These are phyloP conservation scores for Melanargia galathea DNA, from an alignment of 2,888 invertebrate species.

Conservation along the genomic window DNA sequence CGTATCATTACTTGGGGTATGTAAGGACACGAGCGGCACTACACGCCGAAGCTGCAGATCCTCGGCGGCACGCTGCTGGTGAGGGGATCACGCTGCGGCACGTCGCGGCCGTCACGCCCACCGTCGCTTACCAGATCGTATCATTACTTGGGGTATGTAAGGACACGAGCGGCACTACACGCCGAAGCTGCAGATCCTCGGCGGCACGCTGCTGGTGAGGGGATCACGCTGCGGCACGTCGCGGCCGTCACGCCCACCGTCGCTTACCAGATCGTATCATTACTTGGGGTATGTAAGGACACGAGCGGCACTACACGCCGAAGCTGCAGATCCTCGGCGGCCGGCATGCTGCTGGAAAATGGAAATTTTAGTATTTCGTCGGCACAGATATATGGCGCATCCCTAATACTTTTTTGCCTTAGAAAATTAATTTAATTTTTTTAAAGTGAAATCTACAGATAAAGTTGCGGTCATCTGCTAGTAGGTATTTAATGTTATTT, in stretches of 20 bases:
- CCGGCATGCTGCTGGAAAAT: constrained; percentile 65
- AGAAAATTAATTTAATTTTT: no score
- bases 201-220: constrained; percentile 63
- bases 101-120: constrained; percentile 63
- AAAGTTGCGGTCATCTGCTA: no score
- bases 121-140: constrained; percentile 71
- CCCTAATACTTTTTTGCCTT: no score
- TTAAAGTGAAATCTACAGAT: no score
- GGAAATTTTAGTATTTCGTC: constrained; percentile 65
- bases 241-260: constrained; percentile 66
- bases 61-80: constrained; percentile 63
- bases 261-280: constrained; percentile 68
- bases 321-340: constrained; percentile 66
- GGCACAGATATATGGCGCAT: no score
- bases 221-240: constrained; percentile 60
- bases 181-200: constrained; percentile 68
- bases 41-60: constrained; percentile 68
- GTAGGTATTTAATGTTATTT: no score
- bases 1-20: constrained; percentile 66
- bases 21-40: constrained; percentile 56
- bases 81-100: constrained; percentile 63
- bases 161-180: constrained; percentile 60
- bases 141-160: constrained; percentile 63
- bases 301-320: constrained; percentile 63
- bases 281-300: constrained; percentile 66